phyloP scores from a whole-genome alignment of 2,888 invertebrate species.

The Drosophila helvetica region DNA sequence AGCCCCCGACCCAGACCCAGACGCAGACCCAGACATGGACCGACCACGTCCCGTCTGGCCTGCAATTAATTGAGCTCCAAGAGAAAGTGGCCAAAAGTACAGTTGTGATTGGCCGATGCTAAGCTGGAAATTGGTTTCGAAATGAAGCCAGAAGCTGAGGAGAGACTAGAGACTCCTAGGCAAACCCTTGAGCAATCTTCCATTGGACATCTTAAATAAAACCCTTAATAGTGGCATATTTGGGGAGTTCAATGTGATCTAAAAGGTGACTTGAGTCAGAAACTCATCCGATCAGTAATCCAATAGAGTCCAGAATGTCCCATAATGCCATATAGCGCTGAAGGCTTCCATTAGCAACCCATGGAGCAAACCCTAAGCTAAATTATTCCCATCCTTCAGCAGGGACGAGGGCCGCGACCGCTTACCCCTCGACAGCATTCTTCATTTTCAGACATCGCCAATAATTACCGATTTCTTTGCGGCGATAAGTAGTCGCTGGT shows the following conservation, averaged over 20 bases:
- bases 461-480: slow-evolving; percentile 30
- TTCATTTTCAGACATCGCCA: not conserved
- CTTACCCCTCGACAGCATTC: not conserved
- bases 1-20: not conserved
- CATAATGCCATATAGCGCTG: too few species aligned
- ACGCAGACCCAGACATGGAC: not conserved
- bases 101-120: slow-evolving; percentile 10
- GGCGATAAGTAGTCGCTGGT: not conserved
- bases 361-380: not conserved
- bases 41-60: not conserved
- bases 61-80: slow-evolving; percentile 7
- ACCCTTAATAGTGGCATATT: too few species aligned
- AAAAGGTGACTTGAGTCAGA: too few species aligned
- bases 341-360: not conserved
- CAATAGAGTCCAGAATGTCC: too few species aligned
- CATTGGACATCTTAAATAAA: not conserved
- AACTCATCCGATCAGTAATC: not conserved
- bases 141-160: too few species aligned
- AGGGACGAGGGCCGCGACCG: not conserved
- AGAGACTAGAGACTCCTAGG: too few species aligned
- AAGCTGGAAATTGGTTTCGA: not conserved
- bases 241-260: too few species aligned
- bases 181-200: too few species aligned
- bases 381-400: not conserved
- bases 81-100: slow-evolving; percentile 11